Base-by-base conservation (phyloP, 2,113 vertebrate species). In the Miniopterus natalensis region DNA sequence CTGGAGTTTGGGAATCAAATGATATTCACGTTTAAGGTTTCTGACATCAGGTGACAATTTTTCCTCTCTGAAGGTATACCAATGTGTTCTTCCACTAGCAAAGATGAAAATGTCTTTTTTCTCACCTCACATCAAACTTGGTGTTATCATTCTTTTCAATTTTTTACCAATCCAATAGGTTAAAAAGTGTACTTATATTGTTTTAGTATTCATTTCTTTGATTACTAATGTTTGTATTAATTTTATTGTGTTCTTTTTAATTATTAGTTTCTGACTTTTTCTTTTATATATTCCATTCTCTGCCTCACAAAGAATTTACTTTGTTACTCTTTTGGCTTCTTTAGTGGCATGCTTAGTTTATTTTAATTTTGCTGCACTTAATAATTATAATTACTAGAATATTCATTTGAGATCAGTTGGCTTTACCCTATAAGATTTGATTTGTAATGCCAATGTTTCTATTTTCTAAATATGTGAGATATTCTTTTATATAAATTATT, bases 281-380 rank as follows among this genome's bases (percentile, higher is more conserved):
- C 2, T 86, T 87, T 91, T 84, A 73, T 88, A 63, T 51, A 23
- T 93, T 78, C 15, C n/a, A 66, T 88, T 90, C 21, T 31, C 27
- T 84, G 61, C 51, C 20, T 84, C 61, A 17, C 23, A 71, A 49
- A 87, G 2, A 65, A 45, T 81, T 70, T 70, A 55, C 90, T 90
- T 96, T 86, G 27, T 45, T 23, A 61, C 40, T 73, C 40, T 73
- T 81, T 73, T 40, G 29, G 4, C 5, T 87, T 70, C 45, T 65
- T 61, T 23, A 92, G 55, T 42, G 20, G 20, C 27, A 57, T 83
- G 11, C 12, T 77, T 87, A 79, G 47, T 68, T 66, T 23, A 70
- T 88, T 87, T 91, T 84, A 81, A 47, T 71, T 73, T 68, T 85
- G 2, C 15, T 90, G 25, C 27, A 6, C 25, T 84, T 79, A 49